phyloP scores from a whole-genome alignment of 2,113 vertebrate species.

The Embiotoca jacksoni region DNA sequence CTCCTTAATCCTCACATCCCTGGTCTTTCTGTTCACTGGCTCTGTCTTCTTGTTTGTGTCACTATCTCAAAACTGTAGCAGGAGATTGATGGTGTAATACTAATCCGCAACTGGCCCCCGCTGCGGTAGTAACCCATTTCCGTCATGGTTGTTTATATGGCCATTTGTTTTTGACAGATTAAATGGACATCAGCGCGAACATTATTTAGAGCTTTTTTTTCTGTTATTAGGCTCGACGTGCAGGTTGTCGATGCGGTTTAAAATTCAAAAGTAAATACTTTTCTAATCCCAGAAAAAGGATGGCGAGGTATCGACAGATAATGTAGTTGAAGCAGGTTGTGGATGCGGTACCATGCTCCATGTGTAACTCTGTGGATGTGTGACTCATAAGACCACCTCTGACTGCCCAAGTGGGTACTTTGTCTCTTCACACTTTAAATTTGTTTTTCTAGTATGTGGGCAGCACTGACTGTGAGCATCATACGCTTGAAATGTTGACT shows the following conservation, averaged over 20 bases:
- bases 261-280: not conserved
- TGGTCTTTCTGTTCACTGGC: not conserved
- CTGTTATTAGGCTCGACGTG: not conserved
- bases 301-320: not conserved
- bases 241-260: not conserved
- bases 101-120: conserved; percentile 39
- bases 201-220: conserved; percentile 13
- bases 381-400: conserved; percentile 37
- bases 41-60: conserved; percentile 14
- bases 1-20: conserved; percentile 20
- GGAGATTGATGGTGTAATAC: conserved; percentile 35
- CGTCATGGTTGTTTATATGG: conserved; percentile 18
- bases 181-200: conserved; percentile 27
- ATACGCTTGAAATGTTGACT: not conserved
- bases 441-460: conserved; percentile 18
- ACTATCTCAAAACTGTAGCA: conserved; percentile 24
- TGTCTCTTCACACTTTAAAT: conserved; percentile 9
- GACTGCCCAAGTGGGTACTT: conserved; percentile 1
- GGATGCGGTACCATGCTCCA: not conserved
- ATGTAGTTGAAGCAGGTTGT: not conserved
- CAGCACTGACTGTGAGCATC: conserved; percentile 1
- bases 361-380: not conserved
- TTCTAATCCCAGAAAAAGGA: not conserved
- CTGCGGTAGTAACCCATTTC: conserved; percentile 44
- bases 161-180: conserved; percentile 35